Conservation (phyloP, 2,113 vertebrate species). For the Solenodon paradoxus region DNA sequence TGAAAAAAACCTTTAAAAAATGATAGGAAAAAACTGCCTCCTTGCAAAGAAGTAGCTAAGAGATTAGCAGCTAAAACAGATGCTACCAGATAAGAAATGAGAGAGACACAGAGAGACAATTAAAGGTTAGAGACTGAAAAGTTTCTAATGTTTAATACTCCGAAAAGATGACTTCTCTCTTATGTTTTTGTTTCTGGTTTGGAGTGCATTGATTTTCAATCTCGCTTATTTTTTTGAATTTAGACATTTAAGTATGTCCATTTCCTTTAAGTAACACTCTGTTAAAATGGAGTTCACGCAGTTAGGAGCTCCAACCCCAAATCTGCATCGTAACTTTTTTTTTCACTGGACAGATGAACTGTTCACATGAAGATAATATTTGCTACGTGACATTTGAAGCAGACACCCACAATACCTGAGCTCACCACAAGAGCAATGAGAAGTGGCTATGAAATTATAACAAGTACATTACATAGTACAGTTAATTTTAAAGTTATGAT, state of each 20-base stretch:
- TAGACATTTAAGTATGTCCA: background rate
- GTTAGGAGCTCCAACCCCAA: no score
- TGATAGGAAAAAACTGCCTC: background rate
- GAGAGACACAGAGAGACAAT: background rate
- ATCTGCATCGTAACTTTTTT: no score
- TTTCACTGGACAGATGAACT: no score
- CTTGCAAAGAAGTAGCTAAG: background rate
- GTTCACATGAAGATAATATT: no score
- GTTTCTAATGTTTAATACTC: background rate
- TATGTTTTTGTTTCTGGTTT: background rate
- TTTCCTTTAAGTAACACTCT: background rate
- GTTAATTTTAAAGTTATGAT: no score
- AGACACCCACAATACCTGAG: no score
- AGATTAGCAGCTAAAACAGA: background rate
- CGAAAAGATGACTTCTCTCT: background rate
- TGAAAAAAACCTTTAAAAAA: background rate
- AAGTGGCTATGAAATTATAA: no score
- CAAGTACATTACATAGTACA: no score
- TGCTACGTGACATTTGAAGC: no score
- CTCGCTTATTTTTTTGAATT: conserved; percentile 7
- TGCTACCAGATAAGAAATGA: background rate
- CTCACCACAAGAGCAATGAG: no score
- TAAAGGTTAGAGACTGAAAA: no score
- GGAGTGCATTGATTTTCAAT: background rate
- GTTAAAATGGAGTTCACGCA: no score